A percentile compares a stretch with the other conserved stretches of the same genome.
phyloP scores from a whole-genome alignment of 2,113 vertebrate genomes.

The Peucedramus taeniatus region DNA sequence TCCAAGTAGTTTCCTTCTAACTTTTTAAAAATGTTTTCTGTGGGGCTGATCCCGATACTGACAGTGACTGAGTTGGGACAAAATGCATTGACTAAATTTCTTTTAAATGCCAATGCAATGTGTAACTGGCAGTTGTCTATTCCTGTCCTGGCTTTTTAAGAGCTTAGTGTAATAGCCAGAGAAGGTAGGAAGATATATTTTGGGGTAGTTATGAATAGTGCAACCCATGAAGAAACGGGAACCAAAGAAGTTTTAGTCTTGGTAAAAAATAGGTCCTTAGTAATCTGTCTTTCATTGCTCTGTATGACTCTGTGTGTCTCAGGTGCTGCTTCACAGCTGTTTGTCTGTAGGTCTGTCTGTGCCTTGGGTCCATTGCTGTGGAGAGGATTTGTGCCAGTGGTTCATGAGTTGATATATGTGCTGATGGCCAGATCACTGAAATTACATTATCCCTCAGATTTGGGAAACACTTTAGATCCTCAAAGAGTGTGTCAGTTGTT shows the following conservation, averaged over 20 bases:
- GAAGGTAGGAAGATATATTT: not conserved
- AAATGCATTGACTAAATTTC: not conserved
- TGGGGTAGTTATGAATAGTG: not conserved
- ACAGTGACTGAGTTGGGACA: not conserved
- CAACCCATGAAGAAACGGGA: not conserved
- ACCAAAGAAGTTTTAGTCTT: not conserved
- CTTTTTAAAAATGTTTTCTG: not conserved
- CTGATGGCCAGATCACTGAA: not conserved
- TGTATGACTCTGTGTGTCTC: not conserved
- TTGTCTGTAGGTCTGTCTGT: not conserved
- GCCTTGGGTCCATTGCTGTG: not conserved
- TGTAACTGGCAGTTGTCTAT: not conserved
- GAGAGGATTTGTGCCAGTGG: not conserved
- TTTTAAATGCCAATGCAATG: not conserved
- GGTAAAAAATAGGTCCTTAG: not conserved
- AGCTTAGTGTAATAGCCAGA: not conserved
- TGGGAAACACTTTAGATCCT: not conserved
- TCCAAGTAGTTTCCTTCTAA: not conserved
- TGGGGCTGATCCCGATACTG: not conserved
- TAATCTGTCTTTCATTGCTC: not conserved
- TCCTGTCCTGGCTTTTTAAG: not conserved
- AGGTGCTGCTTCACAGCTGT: not conserved
- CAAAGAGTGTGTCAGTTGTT: rapidly evolving
- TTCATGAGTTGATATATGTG: not conserved
- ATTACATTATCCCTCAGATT: not conserved